phyloP scores from a whole-genome alignment of 1,140 invertebrate genomes.

The Megalopta genalis region DNA sequence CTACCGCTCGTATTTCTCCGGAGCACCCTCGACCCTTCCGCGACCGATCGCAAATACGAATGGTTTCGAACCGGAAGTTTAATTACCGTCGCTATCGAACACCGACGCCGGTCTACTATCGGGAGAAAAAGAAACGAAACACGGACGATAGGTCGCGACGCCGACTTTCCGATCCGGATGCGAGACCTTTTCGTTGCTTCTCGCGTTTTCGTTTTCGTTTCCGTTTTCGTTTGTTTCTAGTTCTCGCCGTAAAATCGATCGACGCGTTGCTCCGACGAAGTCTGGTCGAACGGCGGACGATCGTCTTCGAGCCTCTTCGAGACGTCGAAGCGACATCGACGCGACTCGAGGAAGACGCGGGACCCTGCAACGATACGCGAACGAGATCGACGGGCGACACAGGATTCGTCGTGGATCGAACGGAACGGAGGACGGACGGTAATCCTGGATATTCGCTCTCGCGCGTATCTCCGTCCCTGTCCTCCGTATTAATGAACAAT shows the following conservation, averaged over 20 bases:
- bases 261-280: no score
- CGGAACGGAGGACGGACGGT: background rate
- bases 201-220: no score
- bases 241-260: no score
- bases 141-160: slow-evolving; percentile 6
- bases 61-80: slow-evolving; percentile 59
- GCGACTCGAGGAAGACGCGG: background rate
- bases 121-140: slow-evolving; percentile 44
- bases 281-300: no score
- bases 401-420: background rate
- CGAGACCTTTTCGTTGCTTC: no score
- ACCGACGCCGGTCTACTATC: background rate
- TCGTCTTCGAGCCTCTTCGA: background rate
- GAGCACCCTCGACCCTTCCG: slow-evolving; percentile 28
- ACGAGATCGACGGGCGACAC: background rate
- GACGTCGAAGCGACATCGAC: background rate
- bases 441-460: slow-evolving; percentile 35
- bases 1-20: background rate
- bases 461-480: background rate
- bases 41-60: slow-evolving; percentile 50
- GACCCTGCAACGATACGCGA: background rate
- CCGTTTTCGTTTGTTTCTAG: no score
- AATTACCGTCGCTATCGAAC: slow-evolving; percentile 55
- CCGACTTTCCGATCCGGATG: no score
- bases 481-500: slow-evolving; percentile 66